Evolutionary conservation across 2,888 invertebrate species (phyloP).

Genomic region (Tetrapedia diversipes): DNA sequence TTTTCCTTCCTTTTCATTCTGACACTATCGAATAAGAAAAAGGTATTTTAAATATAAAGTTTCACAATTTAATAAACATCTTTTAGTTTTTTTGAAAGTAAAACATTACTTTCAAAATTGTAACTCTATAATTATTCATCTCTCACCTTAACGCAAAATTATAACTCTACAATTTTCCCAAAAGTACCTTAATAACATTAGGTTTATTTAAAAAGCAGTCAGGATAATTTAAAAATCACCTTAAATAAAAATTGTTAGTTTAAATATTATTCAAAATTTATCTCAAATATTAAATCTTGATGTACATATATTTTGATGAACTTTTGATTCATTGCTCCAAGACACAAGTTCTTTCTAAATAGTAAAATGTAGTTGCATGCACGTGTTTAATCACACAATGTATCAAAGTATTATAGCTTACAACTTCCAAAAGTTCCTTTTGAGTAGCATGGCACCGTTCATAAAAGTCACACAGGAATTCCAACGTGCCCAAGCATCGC

Average conservation of each 20-base stretch:
- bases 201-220: background rate
- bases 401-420: slow-evolving; percentile 33
- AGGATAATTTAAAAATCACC: background rate
- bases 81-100: background rate
- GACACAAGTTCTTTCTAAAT: too few relatives aligned
- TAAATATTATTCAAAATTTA: background rate
- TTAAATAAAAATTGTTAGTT: background rate
- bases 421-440: slow-evolving; percentile 41
- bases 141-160: too few relatives aligned
- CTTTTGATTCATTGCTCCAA: background rate
- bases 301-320: too few relatives aligned
- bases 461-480: slow-evolving; percentile 76
- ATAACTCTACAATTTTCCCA: too few relatives aligned
- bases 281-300: too few relatives aligned
- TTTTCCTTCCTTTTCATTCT: background rate
- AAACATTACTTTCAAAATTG: background rate
- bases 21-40: slow-evolving; percentile 13
- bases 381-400: slow-evolving; percentile 10
- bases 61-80: background rate
- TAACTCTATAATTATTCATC: too few relatives aligned
- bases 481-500: slow-evolving; percentile 73
- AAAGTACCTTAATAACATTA: background rate
- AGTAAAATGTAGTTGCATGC: background rate
- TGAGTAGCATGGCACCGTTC: slow-evolving; percentile 72
- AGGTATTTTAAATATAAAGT: background rate